These are phyloP conservation scores for Apantesis nais DNA, from an alignment of 2,888 invertebrate species.

Conservation along the genomic window DNA sequence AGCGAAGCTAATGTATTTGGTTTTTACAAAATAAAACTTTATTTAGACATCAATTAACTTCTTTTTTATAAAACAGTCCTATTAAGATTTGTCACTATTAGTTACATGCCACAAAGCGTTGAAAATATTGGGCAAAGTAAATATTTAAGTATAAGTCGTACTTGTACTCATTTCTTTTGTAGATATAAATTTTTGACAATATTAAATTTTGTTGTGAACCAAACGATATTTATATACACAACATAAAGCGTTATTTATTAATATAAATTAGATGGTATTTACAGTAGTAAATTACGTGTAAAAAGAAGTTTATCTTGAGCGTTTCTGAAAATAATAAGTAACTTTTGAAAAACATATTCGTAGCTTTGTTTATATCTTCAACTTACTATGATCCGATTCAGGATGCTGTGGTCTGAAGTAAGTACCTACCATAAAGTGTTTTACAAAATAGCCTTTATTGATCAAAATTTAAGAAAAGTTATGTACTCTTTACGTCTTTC, in stretches of 20 bases:
- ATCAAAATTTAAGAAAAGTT: too few relatives aligned
- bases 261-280: not conserved
- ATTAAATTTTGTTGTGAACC: not conserved
- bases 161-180: not conserved
- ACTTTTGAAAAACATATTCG: not conserved
- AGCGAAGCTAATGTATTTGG: constrained; percentile 27
- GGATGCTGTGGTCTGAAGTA: not conserved
- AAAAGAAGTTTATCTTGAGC: not conserved
- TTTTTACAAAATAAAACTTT: constrained; percentile 17
- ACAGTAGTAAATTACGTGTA: too few relatives aligned
- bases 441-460: too few relatives aligned
- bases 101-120: not conserved
- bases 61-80: not conserved
- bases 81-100: constrained; percentile 3
- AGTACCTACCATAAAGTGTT: not conserved
- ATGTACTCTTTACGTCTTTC: too few relatives aligned
- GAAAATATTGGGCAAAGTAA: not conserved
- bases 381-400: not conserved
- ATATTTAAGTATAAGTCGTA: not conserved
- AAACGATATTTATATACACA: not conserved
- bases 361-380: not conserved
- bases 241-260: not conserved
- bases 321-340: not conserved
- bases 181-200: not conserved
- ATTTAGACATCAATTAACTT: constrained; percentile 1